Base-by-base conservation (phyloP, 35 echinoderm and acorn worm genomes). In the Ptychodera flava region DNA sequence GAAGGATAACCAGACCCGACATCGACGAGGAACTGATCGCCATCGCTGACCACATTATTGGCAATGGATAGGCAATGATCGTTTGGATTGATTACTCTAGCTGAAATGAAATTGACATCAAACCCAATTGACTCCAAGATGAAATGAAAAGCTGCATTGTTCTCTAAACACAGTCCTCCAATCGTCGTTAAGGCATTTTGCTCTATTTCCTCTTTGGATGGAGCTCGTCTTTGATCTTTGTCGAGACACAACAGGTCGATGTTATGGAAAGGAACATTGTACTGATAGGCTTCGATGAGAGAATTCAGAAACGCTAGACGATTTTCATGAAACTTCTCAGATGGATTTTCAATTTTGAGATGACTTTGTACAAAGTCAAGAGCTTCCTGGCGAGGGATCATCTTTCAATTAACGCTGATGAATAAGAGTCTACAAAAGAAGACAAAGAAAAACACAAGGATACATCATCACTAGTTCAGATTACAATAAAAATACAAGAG, bases 1-100 rank as follows among this genome's bases (percentile, higher is more conserved):
- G 90, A 85, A 12, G 90, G 86, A 89, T 94, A 91, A 0, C 93
- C 93, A 85, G 81, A 82, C 10, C 89, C 93, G 0, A 94, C 93
- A 77, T 94, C 93, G 1, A 91, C 89, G 10, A 91, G 85, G 76
- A 91, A 85, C 37, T 28, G 36, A 82, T 89, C 90, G n/a, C 89
- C 93, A 16, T 36, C 36, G 15, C 36, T 81, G 35, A 77, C 38
- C 0, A 91, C 36, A 76, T 94, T 78, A 29, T 37, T 22, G 10
- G 83, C 93, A 33, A 91, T 33, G 38, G 78, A 16, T 6, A 86
- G 75, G 16, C 86, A 36, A 31, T 94, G 93, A 45, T 91, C 86
- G 34, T 89, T 79, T 31, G 33, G 10, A 29, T 34, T 31, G 22
- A 22, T 64, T 22, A 64, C 45, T 12, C 22, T 64, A 37, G 33